Evolutionary conservation across 2,113 vertebrate species (phyloP).

Genomic region (Myodes glareolus): DNA sequence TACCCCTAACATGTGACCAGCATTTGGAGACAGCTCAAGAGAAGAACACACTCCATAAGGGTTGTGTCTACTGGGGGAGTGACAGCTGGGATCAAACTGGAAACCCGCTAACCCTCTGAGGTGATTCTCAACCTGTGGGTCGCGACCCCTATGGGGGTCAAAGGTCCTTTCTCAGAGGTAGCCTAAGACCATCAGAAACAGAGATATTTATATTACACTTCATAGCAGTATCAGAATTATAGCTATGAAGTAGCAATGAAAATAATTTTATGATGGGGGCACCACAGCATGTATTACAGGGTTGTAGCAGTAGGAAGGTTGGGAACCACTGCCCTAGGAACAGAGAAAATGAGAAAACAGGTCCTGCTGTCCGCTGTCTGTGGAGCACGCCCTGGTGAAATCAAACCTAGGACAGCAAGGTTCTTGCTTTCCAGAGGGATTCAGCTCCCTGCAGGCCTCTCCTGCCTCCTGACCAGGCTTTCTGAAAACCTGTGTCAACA

Average conservation of each 20-base stretch:
- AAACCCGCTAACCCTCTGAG: no score
- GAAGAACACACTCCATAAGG: no score
- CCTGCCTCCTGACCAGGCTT: not conserved
- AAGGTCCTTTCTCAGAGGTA: not conserved
- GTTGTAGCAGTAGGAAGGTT: not conserved
- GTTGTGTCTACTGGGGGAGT: no score
- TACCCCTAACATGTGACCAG: accelerated
- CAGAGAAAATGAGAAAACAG: not conserved
- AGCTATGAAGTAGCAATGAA: not conserved
- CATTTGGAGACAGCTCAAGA: no score
- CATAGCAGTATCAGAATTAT: no score
- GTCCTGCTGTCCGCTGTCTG: not conserved
- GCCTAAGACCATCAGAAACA: not conserved
- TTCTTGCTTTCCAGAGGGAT: not conserved
- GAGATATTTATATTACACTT: not conserved
- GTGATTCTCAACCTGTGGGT: not conserved
- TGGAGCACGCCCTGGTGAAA: not conserved
- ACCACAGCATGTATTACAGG: not conserved
- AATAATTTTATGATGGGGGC: not conserved
- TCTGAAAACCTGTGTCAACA: not conserved
- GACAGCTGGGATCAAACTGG: no score
- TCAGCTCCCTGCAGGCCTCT: no score
- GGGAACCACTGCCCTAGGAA: not conserved
- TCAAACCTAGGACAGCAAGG: not conserved
- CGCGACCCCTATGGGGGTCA: not conserved